phyloP scores from a whole-genome alignment of 2,113 vertebrate genomes.

The Cyphomyrus plagiostoma region DNA sequence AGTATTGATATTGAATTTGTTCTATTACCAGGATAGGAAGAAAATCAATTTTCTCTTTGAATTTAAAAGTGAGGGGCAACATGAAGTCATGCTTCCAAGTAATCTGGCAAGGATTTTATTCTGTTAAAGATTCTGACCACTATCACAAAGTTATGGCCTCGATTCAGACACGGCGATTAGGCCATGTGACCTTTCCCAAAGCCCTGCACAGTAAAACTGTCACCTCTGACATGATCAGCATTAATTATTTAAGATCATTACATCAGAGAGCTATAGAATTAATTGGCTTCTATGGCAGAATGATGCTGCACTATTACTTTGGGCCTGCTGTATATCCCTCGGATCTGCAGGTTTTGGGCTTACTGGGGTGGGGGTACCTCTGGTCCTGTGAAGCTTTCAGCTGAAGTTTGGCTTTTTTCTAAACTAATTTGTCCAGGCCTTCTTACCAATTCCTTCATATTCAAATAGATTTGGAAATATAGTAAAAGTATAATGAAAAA shows the following conservation, averaged over 20 bases:
- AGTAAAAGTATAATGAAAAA: not conserved
- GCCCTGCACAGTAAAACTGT: conserved; percentile 8
- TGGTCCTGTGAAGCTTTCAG: not conserved
- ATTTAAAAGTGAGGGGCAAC: not conserved
- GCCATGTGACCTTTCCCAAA: not conserved
- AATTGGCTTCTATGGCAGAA: conserved; percentile 1
- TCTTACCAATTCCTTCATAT: not conserved
- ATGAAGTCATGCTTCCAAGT: not conserved
- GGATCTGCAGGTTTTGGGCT: not conserved
- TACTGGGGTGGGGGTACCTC: not conserved
- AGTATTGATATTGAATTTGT: not conserved
- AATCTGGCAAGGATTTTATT: not conserved
- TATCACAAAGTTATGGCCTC: not conserved
- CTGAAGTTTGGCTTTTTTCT: not conserved
- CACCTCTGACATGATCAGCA: not conserved
- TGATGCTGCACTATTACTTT: not conserved
- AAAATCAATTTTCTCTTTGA: not conserved
- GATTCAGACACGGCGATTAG: not conserved
- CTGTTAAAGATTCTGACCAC: not conserved
- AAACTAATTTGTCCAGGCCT: not conserved
- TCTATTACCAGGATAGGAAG: not conserved
- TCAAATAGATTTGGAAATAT: not conserved
- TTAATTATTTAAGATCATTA: conserved; percentile 16
- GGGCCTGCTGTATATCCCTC: not conserved
- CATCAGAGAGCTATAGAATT: conserved; percentile 10